phyloP scores from a whole-genome alignment of 2,797 vertebrate genomes.

The Phataginus tricuspis region DNA sequence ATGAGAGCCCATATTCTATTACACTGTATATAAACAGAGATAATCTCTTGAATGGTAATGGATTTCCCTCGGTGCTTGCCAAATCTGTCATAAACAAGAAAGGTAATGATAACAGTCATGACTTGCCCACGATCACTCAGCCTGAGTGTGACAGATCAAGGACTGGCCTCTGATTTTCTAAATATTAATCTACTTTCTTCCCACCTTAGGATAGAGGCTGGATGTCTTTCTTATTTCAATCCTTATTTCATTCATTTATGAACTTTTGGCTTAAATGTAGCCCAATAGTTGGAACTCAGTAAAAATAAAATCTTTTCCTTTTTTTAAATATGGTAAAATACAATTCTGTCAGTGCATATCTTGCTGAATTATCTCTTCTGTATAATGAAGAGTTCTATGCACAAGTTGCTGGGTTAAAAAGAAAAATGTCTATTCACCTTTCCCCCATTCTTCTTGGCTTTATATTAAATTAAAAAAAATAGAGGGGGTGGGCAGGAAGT shows the following conservation, averaged over 20 bases:
- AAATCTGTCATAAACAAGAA: not conserved
- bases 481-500: not conserved
- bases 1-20: not conserved
- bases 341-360: not conserved
- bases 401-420: slow-evolving; percentile 18
- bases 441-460: not conserved
- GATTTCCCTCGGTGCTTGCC: not conserved
- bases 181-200: not conserved
- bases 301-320: slow-evolving; percentile 21
- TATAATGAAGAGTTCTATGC: slow-evolving; percentile 49
- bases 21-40: not conserved
- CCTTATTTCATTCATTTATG: not conserved
- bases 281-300: not conserved
- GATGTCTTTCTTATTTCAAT: not conserved
- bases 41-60: not conserved
- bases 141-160: not conserved
- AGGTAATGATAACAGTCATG: not conserved
- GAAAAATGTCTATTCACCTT: slow-evolving; percentile 13
- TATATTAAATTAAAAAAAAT: not conserved
- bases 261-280: not conserved
- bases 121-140: not conserved
- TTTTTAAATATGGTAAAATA: slow-evolving; percentile 10
- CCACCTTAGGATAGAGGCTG: not conserved
- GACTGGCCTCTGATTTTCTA: not conserved
- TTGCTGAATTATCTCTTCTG: slow-evolving; percentile 41